Percentiles rank a stretch among this genome's conserved stretches.
phyloP scores from a whole-genome alignment of 2,113 vertebrate species.

The Pyxicephalus adspersus region DNA sequence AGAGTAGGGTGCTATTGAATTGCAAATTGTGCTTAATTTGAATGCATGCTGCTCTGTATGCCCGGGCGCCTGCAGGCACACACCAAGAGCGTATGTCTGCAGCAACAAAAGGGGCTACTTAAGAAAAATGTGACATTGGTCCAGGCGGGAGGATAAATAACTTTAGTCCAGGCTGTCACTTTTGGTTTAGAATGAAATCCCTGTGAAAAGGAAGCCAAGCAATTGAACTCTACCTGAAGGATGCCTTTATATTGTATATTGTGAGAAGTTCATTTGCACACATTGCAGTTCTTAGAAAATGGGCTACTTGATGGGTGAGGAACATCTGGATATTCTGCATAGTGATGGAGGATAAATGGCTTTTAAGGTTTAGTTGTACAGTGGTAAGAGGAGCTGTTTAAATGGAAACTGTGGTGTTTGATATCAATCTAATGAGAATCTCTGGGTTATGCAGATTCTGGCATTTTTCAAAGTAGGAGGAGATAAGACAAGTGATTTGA shows the following conservation, averaged over 20 bases:
- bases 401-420: too few relatives aligned
- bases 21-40: slow-evolving; percentile 53
- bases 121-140: slow-evolving; percentile 46
- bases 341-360: too few relatives aligned
- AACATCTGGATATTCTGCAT: too few relatives aligned
- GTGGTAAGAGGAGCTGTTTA: too few relatives aligned
- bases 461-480: too few relatives aligned
- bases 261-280: not conserved
- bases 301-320: too few relatives aligned
- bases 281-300: not conserved
- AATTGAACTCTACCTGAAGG: slow-evolving; percentile 23
- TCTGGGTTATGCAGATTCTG: too few relatives aligned
- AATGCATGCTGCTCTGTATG: slow-evolving; percentile 45
- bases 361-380: too few relatives aligned
- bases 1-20: slow-evolving; percentile 45
- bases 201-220: slow-evolving; percentile 28
- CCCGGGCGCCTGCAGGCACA: slow-evolving; percentile 52
- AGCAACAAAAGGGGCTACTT: slow-evolving; percentile 48
- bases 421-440: too few relatives aligned
- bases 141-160: slow-evolving; percentile 48
- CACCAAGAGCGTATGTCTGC: slow-evolving; percentile 52
- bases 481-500: too few relatives aligned
- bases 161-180: slow-evolving; percentile 35
- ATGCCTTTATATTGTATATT: not conserved
- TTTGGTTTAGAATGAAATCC: slow-evolving; percentile 39